Conservation (phyloP, 23 tunicate genomes). For the Diplosoma virens region DNA sequence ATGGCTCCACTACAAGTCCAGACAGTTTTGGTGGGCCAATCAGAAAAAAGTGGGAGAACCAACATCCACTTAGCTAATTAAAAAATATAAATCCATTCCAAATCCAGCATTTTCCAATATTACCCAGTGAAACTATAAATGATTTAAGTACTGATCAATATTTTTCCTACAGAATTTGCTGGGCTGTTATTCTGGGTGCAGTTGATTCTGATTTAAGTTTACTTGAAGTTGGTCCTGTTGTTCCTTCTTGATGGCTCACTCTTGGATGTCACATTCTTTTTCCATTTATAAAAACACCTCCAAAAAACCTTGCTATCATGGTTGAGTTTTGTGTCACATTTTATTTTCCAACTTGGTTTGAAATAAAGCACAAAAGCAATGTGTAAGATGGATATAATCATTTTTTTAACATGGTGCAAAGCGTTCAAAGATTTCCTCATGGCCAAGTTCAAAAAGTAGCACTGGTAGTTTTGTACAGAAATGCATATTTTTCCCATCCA, state of each 20-base stretch:
- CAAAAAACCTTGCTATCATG: not conserved
- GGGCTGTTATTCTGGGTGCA: not conserved
- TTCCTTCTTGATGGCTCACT: constrained; percentile 27
- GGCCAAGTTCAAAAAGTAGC: not conserved
- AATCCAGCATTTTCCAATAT: not conserved
- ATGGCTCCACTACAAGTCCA: constrained; percentile 20
- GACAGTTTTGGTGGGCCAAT: constrained; percentile 26
- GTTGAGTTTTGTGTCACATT: not conserved
- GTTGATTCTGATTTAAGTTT: constrained; percentile 10
- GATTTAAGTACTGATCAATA: constrained; percentile 31
- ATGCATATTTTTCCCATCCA: constrained; percentile 27
- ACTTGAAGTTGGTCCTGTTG: constrained; percentile 25
- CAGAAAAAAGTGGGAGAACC: not conserved
- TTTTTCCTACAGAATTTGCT: constrained; percentile 20
- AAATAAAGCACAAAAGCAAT: constrained; percentile 2
- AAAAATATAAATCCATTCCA: not conserved
- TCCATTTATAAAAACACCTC: not conserved
- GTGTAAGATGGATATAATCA: not conserved
- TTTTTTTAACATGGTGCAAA: not conserved
- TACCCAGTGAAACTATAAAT: not conserved
- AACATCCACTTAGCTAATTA: too few relatives aligned
- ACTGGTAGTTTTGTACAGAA: not conserved
- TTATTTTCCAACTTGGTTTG: constrained; percentile 40
- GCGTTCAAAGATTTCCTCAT: not conserved
- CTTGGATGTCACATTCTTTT: constrained; percentile 21